phyloP scores from a whole-genome alignment of 2,888 invertebrate genomes.

The Carabus problematicus region DNA sequence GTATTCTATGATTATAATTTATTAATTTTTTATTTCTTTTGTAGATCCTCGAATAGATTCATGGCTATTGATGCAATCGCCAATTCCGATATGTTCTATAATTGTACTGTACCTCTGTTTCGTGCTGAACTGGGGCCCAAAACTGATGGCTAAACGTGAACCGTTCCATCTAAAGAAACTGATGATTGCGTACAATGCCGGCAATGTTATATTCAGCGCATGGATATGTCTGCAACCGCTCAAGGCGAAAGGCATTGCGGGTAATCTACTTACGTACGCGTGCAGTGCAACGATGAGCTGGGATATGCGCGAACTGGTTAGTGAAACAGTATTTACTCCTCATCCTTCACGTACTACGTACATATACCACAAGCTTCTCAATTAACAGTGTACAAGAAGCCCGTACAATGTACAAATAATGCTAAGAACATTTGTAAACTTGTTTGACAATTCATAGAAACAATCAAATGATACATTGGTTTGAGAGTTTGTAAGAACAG shows the following conservation, averaged over 20 bases:
- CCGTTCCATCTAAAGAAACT: slow-evolving; percentile 75
- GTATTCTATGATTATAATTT: slow-evolving; percentile 2
- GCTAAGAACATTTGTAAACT: too few species aligned
- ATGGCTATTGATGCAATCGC: slow-evolving; percentile 81
- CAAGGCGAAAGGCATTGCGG: slow-evolving; percentile 50
- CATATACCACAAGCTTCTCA: too few species aligned
- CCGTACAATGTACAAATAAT: too few species aligned
- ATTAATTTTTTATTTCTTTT: slow-evolving; percentile 27
- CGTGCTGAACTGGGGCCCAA: slow-evolving; percentile 77
- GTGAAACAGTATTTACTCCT: slow-evolving; percentile 3
- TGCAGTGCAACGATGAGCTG: slow-evolving; percentile 50
- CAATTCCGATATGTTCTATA: slow-evolving; percentile 72
- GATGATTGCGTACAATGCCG: slow-evolving; percentile 83
- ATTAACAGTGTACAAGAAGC: too few species aligned
- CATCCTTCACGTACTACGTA: too few species aligned
- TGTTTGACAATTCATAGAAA: too few species aligned
- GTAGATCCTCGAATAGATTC: slow-evolving; percentile 78
- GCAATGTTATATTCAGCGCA: slow-evolving; percentile 84
- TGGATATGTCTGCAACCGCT: slow-evolving; percentile 68
- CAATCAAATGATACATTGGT: not conserved
- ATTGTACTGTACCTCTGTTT: slow-evolving; percentile 73
- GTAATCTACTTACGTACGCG: slow-evolving; percentile 49
- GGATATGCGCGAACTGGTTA: slow-evolving; percentile 43
- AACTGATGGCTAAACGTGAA: slow-evolving; percentile 76
- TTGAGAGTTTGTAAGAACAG: not conserved